phyloP scores from a whole-genome alignment of 2,888 invertebrate genomes.

The Idaea straminata region DNA sequence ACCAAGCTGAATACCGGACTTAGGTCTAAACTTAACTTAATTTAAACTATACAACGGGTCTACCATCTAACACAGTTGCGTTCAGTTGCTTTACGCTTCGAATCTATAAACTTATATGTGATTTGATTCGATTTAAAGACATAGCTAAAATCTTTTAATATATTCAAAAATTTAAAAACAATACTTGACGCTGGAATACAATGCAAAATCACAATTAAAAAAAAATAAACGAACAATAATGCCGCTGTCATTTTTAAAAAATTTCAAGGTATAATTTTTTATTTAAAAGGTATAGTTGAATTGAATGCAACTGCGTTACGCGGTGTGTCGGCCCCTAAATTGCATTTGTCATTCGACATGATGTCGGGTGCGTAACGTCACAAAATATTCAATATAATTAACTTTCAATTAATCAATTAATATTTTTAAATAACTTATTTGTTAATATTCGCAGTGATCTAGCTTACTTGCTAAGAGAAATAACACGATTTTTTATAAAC shows the following conservation, averaged over 20 bases:
- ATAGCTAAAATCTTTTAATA: neutral
- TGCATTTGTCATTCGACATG: slow-evolving; percentile 45
- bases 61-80: neutral
- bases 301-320: neutral
- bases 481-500: slow-evolving; percentile 30
- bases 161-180: neutral
- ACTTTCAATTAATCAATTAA: slow-evolving; percentile 50
- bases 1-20: slow-evolving; percentile 49
- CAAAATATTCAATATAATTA: slow-evolving; percentile 55
- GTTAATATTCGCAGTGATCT: slow-evolving; percentile 72
- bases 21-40: slow-evolving; percentile 54
- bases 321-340: slow-evolving; percentile 25
- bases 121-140: neutral
- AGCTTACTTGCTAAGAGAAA: slow-evolving; percentile 51
- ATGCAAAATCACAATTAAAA: slow-evolving; percentile 1
- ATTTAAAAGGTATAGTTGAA: neutral
- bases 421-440: slow-evolving; percentile 64
- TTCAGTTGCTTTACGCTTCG: neutral
- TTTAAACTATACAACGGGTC: neutral
- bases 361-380: slow-evolving; percentile 54
- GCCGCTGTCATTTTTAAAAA: slow-evolving; percentile 36
- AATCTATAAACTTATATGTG: neutral
- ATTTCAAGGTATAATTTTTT: slow-evolving; percentile 17
- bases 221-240: slow-evolving; percentile 26
- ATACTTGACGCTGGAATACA: too few species aligned